Evolutionary conservation across 2,888 invertebrate species (phyloP).

Genomic region (Ichneumoninae sp.): DNA sequence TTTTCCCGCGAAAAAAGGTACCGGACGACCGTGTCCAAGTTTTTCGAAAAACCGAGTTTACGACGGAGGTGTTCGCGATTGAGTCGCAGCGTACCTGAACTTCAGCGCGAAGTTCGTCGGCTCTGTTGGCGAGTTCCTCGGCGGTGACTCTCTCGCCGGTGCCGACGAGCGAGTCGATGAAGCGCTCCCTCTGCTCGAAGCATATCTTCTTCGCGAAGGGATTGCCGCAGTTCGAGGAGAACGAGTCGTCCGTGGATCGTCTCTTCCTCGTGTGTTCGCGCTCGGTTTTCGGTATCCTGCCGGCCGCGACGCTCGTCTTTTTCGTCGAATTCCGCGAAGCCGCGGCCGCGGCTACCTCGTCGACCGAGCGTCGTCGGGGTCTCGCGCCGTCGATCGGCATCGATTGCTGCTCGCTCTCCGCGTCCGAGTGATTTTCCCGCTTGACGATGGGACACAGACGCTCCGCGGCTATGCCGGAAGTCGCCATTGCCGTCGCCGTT

Average conservation of each 20-base stretch:
- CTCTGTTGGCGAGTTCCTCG: slow-evolving; percentile 79
- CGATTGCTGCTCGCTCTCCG: slow-evolving; percentile 70
- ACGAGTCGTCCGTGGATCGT: slow-evolving; percentile 72
- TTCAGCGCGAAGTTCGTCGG: slow-evolving; percentile 80
- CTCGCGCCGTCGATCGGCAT: slow-evolving; percentile 48
- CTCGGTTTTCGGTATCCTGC: slow-evolving; percentile 61
- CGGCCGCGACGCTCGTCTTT: slow-evolving; percentile 62
- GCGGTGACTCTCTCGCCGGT: slow-evolving; percentile 78
- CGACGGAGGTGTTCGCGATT: background rate
- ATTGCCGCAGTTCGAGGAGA: slow-evolving; percentile 70
- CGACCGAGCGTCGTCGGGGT: slow-evolving; percentile 46
- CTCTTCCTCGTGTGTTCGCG: slow-evolving; percentile 69
- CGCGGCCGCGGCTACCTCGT: slow-evolving; percentile 67
- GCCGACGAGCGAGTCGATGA: slow-evolving; percentile 79
- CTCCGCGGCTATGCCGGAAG: slow-evolving; percentile 56
- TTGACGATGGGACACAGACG: slow-evolving; percentile 63
- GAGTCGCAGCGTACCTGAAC: slow-evolving; percentile 75
- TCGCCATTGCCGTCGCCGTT: slow-evolving; percentile 75
- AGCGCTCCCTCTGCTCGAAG: slow-evolving; percentile 80
- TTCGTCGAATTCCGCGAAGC: slow-evolving; percentile 75
- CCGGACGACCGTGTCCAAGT: too few species aligned
- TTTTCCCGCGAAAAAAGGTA: too few species aligned
- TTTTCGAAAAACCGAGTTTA: too few species aligned
- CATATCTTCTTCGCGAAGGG: slow-evolving; percentile 77
- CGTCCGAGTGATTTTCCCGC: slow-evolving; percentile 70